Evolutionary conservation across 2,797 vertebrate genomes (phyloP), one percentile per base, ranked within the genome.

Genomic region (Enteromius viviparus): DNA sequence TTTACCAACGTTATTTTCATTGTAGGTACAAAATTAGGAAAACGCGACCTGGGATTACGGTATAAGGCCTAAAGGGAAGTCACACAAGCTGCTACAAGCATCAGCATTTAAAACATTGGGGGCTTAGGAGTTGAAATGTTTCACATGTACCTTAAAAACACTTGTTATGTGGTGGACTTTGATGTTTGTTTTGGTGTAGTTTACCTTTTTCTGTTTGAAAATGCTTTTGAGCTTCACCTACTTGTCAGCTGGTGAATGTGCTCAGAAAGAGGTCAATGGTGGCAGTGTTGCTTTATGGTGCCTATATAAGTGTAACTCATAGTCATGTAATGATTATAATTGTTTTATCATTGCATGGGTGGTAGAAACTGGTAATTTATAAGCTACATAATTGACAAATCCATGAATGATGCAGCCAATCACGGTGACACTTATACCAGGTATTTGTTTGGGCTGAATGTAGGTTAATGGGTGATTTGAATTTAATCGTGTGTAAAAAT

Each of bases 191-290:
- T 45, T 15, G n/a, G 7, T 17, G 21, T 3, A 19, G 65, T 53
- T 32, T n/a, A 5, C 49, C 3, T 3, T 1, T 12, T 37, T 65
- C 32, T 75, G 45, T 76, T 75, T 53, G n/a, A 66, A 19, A 29
- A 15, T 29, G 26, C 64, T 47, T 0, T 11, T 34, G 11, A 19
- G 17, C 51, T 58, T 26, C 8, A 23, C 9, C 19, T 37, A 69
- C 53, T 42, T 26, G 55, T 81, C 70, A 68, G 17, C 72, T 47
- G 62, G 64, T 76, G 62, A 19, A 76, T 34, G n/a, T 76, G 72
- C 11, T 58, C 34, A 26, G 55, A 72, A 81, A 34, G 3, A 37
- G 58, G 29, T 51, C 69, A 11, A 4, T 17, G 21, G 34, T 6
- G 10, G 4, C 10, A 21, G 3, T 53, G 51, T 21, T 62, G 3